Evolutionary conservation across 2,888 invertebrate genomes (phyloP).

Genomic region (Cheilosia vernalis): DNA sequence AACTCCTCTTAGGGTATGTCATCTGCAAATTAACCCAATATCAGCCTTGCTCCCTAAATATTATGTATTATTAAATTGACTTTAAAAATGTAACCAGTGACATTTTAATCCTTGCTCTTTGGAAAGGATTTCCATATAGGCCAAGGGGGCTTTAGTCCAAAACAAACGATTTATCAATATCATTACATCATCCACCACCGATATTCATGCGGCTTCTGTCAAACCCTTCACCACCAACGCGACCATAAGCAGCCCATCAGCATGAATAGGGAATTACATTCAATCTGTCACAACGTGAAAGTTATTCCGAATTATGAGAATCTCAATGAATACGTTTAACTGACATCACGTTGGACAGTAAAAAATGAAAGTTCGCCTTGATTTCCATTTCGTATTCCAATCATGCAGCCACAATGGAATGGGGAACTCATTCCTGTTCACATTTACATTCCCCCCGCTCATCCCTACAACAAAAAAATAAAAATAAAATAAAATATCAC

Average conservation of each 20-base stretch:
- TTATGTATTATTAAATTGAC: constrained; percentile 32
- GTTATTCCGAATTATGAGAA: constrained; percentile 62
- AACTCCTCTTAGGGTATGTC: constrained; percentile 33
- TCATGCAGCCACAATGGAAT: constrained; percentile 53
- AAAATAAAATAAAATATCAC: constrained; percentile 71
- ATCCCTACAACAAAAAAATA: constrained; percentile 29
- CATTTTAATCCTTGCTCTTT: constrained; percentile 59
- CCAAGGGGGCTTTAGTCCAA: not conserved
- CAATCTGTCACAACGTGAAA: constrained; percentile 70
- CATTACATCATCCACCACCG: not conserved
- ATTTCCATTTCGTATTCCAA: constrained; percentile 69
- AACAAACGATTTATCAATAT: constrained; percentile 46
- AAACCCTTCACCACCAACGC: constrained; percentile 27
- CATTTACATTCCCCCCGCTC: not conserved
- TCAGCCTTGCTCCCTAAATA: constrained; percentile 1
- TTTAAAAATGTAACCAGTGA: constrained; percentile 50
- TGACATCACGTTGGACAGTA: constrained; percentile 28
- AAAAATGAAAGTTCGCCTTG: constrained; percentile 8
- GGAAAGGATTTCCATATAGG: constrained; percentile 22
- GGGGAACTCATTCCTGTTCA: not conserved
- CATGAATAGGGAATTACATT: constrained; percentile 68
- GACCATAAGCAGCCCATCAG: constrained; percentile 2
- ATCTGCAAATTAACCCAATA: constrained; percentile 48
- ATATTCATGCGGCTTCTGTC: constrained; percentile 24
- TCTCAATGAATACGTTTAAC: constrained; percentile 65